These are phyloP conservation scores for Hexactinellida sp. DNA, from an alignment of 37 sponge, comb jelly and placozoan genomes.

Conservation along the genomic window DNA sequence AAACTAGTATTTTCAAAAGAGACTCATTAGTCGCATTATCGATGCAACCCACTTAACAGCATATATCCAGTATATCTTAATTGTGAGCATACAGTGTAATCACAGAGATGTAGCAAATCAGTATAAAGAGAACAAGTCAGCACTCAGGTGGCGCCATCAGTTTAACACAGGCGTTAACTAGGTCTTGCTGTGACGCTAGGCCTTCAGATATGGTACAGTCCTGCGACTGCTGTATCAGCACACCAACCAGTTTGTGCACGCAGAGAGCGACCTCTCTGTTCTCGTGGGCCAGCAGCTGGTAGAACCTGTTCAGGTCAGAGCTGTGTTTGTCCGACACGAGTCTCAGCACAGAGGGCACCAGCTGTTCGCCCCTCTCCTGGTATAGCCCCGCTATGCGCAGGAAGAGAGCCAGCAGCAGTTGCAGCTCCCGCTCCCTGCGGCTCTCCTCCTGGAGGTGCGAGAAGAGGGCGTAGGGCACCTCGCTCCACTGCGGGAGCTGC, in stretches of 20 bases:
- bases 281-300: conserved; percentile 8
- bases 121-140: not conserved
- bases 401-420: not conserved
- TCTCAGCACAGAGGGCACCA: not conserved
- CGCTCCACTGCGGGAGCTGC: not conserved
- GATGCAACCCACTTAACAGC: no score
- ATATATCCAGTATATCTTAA: not conserved
- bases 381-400: not conserved
- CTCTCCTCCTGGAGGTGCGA: not conserved
- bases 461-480: not conserved
- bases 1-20: no score
- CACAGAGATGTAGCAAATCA: not conserved
- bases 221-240: not conserved
- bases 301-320: not conserved
- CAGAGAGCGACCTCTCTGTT: not conserved
- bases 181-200: not conserved
- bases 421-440: not conserved
- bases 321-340: not conserved
- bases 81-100: not conserved
- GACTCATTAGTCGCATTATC: no score
- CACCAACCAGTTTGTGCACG: not conserved
- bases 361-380: not conserved
- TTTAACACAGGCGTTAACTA: not conserved
- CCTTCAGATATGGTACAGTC: not conserved
- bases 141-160: not conserved